A percentile compares a stretch with the other conserved stretches of the same genome.
These are phyloP conservation scores for Homarus gammarus DNA, from an alignment of 2,888 invertebrate genomes.

Conservation along the genomic window DNA sequence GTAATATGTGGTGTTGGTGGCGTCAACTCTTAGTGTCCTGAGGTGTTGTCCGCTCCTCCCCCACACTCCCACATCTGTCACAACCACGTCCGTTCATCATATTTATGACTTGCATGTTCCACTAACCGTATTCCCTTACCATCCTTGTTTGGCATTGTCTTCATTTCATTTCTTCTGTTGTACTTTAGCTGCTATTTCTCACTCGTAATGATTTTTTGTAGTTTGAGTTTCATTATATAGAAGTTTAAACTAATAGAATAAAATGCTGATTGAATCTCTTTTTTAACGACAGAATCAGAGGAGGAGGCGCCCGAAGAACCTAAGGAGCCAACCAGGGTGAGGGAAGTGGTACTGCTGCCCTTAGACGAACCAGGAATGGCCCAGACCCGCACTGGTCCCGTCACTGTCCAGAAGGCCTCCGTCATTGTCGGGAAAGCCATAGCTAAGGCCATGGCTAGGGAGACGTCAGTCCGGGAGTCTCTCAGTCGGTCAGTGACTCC, in stretches of 20 bases:
- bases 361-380: conserved; percentile 62
- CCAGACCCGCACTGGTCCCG: conserved; percentile 63
- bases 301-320: conserved; percentile 4
- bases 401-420: conserved; percentile 70
- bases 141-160: too few species aligned
- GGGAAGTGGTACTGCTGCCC: conserved; percentile 1
- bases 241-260: too few species aligned
- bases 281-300: conserved; percentile 7
- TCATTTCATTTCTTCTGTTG: neutral
- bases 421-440: conserved; percentile 73
- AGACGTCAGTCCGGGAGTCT: conserved; percentile 64
- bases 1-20: conserved; percentile 45
- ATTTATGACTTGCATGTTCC: neutral
- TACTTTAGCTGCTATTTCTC: neutral
- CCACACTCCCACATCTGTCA: neutral
- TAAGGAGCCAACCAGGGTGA: neutral
- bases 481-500: conserved; percentile 57
- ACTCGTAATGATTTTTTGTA: neutral
- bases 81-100: neutral
- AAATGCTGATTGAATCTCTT: neutral
- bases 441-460: conserved; percentile 75
- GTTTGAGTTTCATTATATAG: too few species aligned
- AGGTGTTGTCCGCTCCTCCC: neutral
- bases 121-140: neutral
- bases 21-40: neutral